A percentile compares a stretch with the other conserved stretches of the same genome.
phyloP scores from a whole-genome alignment of 2,888 invertebrate genomes.

The Acanthosoma haemorrhoidale region DNA sequence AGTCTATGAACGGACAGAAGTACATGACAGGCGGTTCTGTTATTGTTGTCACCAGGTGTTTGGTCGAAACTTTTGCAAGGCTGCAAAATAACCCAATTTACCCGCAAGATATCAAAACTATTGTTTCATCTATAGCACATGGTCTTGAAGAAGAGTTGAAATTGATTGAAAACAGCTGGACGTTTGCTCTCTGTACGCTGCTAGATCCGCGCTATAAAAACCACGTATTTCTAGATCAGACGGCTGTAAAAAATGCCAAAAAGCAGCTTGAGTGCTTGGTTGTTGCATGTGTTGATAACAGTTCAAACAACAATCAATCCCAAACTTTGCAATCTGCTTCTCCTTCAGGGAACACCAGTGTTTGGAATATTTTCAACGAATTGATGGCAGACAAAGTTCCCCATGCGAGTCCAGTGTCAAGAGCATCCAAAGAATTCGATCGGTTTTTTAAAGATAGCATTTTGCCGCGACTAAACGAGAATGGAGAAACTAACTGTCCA shows the following conservation, averaged over 20 bases:
- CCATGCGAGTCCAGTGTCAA: neutral
- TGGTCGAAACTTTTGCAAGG: neutral
- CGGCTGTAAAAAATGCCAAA: neutral
- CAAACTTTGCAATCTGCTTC: neutral
- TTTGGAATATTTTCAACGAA: neutral
- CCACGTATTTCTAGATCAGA: neutral
- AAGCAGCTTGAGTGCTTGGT: neutral
- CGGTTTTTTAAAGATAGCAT: neutral
- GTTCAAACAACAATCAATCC: neutral
- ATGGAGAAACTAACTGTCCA: neutral
- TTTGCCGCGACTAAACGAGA: neutral
- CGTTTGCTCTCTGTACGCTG: neutral
- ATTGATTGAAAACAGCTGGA: neutral
- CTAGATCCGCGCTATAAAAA: neutral
- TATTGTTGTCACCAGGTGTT: neutral
- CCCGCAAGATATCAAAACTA: neutral
- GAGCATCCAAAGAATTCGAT: neutral
- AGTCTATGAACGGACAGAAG: neutral
- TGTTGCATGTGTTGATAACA: neutral
- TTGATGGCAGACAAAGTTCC: neutral
- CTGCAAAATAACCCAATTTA: neutral
- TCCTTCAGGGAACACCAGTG: neutral
- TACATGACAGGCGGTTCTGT: too few species aligned
- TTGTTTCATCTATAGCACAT: neutral
- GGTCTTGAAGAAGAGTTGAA: neutral